Base-by-base conservation (phyloP, 1,140 invertebrate species). In the Melipona quadrifasciata region DNA sequence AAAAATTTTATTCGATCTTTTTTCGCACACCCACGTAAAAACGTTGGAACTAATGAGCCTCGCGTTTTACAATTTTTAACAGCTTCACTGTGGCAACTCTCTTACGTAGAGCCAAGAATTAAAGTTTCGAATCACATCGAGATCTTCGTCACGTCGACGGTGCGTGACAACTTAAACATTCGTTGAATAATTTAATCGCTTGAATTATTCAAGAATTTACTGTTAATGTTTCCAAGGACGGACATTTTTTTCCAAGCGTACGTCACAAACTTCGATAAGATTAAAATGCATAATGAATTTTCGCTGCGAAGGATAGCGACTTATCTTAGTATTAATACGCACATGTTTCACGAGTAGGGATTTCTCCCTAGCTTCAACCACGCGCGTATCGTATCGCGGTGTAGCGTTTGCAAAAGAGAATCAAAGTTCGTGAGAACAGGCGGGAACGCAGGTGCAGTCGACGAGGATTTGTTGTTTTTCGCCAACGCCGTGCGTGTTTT, bases 401-500 rank as follows among this genome's bases (percentile, higher is more conserved):
- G 17, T n/a, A 4, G 19, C 53, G 64, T 16, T 71, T 71, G 19
- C 82, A 74, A 27, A 51, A 70, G 75, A 78, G 55, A 47, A 51
- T 39, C 39, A 39, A 53, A 16, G 74, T 83, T 77, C 57, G 39
- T 53, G 61, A 47, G 34, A 53, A 77, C 14, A 12, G 27, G 55
- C 68, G 5, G 17, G 12, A 14, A n/a, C n/a, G 27, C 70, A 74
- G 57, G 39, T 81, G 70, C 70, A 70, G 55, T 47, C n/a, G 55
- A 47, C 24, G 80, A 51, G 57, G 34, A 81, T 81, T 64, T 65
- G 57, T 47, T 61, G 24, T n/a, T 3, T n/a, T n/a, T n/a, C n/a
- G n/a, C 24, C 34, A 34, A 58, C n/a, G 6, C 12, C 12, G 19
- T n/a, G 47, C 47, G 27, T 51, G 47, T 53, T 78, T 67, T 10